Percentiles rank a stretch among this genome's conserved stretches.
Evolutionary conservation across 2,888 invertebrate species (phyloP).

Genomic region (Salpingus planirostris): DNA sequence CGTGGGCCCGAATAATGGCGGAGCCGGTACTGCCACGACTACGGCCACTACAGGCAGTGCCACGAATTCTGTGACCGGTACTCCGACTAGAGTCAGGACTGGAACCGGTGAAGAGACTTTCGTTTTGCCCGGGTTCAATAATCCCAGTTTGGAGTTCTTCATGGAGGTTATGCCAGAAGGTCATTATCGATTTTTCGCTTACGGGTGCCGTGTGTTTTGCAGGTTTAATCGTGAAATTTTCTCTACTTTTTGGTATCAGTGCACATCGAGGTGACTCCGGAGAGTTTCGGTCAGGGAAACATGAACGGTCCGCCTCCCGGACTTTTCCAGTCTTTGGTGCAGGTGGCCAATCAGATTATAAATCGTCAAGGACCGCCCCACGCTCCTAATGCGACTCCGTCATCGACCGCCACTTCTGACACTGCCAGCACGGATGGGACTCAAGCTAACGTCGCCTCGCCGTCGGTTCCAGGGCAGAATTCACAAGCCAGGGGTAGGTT

Average conservation of each 20-base stretch:
- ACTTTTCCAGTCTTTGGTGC: slow-evolving; percentile 49
- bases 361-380: slow-evolving; percentile 18
- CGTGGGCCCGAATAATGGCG: slow-evolving; percentile 5
- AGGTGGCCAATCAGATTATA: slow-evolving; percentile 44
- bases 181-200: no score
- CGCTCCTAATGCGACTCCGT: slow-evolving; percentile 19
- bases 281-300: no score
- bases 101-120: no score
- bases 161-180: slow-evolving; percentile 51
- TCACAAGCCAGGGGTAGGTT: slow-evolving; percentile 48
- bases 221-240: no score
- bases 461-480: slow-evolving; percentile 31
- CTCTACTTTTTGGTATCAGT: no score
- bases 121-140: slow-evolving; percentile 23
- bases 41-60: slow-evolving; percentile 12
- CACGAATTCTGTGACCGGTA: slow-evolving; percentile 4
- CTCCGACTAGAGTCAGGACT: no score
- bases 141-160: slow-evolving; percentile 49
- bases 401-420: slow-evolving; percentile 11
- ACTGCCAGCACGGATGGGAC: slow-evolving; percentile 15
- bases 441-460: slow-evolving; percentile 7
- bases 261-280: no score
- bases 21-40: slow-evolving; percentile 15
- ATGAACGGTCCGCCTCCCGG: slow-evolving; percentile 41
- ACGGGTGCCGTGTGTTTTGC: no score